Base-by-base conservation (phyloP, 2,113 vertebrate genomes). In the Epinephelus moara region DNA sequence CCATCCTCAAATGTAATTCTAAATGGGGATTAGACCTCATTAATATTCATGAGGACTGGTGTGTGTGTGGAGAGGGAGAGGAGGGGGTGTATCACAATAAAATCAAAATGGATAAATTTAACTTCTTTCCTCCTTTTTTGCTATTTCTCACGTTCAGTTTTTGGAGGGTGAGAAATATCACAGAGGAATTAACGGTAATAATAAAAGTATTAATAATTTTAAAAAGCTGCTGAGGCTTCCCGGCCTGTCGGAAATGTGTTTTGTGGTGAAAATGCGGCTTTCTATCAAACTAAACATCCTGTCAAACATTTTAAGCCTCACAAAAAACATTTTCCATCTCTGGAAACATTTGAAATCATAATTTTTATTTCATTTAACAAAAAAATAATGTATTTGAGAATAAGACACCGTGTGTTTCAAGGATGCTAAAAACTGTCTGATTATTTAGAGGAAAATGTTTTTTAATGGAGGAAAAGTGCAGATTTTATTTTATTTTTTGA, bases 1-100 rank as follows among this genome's bases (percentile, higher is more conserved):
- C 94, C 94, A 93, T 94, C 93, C 93, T 94, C 92, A 94, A 95
- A 96, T 94, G 93, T 94, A 94, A 96, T 96, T 96, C 95, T 95
- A 96, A 94, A 92, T 95, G 94, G 95, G 95, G 93, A 96, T 95
- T 94, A 93, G 91, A 88, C 66, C 76, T 76, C 92, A 95, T 96
- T 94, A 94, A 96, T 96, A 96, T 96, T 96, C 93, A 96, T 95
- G 93, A 96, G 94, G 94, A 59, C 82, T 25, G 55, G 83, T 59
- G 74, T 25, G 80, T 25, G 78, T 57, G 88, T 74, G 78, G 70
- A 2, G 40, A 2, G 60, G 40, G 19, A 19, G 23, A 40, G 12
- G 62, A n/a, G 50, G 52, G 80, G 53, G 78, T 74, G 87, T 67
- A 59, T 91, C 86, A 91, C 78, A 90, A 88, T 91, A 92, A 94